Evolutionary conservation across 2,888 invertebrate genomes (phyloP).

Genomic region (Idaea biselata): DNA sequence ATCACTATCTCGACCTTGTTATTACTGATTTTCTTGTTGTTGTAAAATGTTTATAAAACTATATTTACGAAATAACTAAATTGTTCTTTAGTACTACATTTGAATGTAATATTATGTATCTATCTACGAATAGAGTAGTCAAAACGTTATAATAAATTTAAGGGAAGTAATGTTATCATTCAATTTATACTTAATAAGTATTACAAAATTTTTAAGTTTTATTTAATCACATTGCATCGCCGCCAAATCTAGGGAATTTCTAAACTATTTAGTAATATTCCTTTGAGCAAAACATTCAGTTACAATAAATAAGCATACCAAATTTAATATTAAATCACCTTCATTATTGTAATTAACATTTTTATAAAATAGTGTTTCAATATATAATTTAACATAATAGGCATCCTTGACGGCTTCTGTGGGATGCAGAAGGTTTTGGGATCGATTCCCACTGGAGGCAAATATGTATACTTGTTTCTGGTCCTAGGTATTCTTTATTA

Average conservation of each 20-base stretch:
- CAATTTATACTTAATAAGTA: slow-evolving; percentile 3
- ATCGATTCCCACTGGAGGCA: too few relatives aligned
- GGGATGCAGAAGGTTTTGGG: too few relatives aligned
- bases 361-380: background rate
- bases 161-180: slow-evolving; percentile 67
- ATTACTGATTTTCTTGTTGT: slow-evolving; percentile 62
- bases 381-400: too few relatives aligned
- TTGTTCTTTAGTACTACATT: slow-evolving; percentile 58
- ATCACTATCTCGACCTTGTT: slow-evolving; percentile 50
- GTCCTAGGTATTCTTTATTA: too few relatives aligned
- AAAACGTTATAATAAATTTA: slow-evolving; percentile 28
- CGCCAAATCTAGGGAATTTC: too few relatives aligned
- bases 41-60: slow-evolving; percentile 73
- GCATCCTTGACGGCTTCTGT: too few relatives aligned
- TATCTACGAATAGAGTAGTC: slow-evolving; percentile 42
- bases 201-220: background rate
- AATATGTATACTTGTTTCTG: too few relatives aligned
- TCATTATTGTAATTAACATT: background rate
- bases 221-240: too few relatives aligned
- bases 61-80: slow-evolving; percentile 61
- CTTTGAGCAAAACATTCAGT: too few relatives aligned
- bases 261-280: too few relatives aligned
- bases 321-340: too few relatives aligned
- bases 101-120: slow-evolving; percentile 49
- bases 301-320: too few relatives aligned